Conservation (phyloP, 2,113 vertebrate genomes). For the Leptobrachium leishanense region DNA sequence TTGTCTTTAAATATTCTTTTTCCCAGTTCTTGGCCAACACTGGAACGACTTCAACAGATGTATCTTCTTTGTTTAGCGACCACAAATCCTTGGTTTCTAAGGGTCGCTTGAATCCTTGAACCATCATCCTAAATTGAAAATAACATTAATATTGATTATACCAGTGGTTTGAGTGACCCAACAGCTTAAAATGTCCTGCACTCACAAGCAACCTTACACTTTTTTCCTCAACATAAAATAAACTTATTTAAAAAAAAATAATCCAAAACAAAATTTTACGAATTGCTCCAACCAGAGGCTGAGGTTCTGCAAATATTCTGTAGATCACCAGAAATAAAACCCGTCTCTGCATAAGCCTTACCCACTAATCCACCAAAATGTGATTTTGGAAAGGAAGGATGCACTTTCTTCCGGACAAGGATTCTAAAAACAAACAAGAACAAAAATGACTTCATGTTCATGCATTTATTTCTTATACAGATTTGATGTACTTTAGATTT, state of each 20-base stretch:
- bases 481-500: too few relatives aligned
- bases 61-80: slow-evolving; percentile 86
- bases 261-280: too few relatives aligned
- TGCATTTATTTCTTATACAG: too few relatives aligned
- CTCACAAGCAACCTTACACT: too few relatives aligned
- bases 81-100: slow-evolving; percentile 88
- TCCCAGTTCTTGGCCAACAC: slow-evolving; percentile 80
- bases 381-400: slow-evolving; percentile 89
- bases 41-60: slow-evolving; percentile 80
- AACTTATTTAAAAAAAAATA: too few relatives aligned
- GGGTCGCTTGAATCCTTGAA: slow-evolving; percentile 81
- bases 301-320: too few relatives aligned
- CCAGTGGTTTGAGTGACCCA: too few relatives aligned
- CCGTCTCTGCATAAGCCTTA: slow-evolving; percentile 59
- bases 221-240: too few relatives aligned
- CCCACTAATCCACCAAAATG: slow-evolving; percentile 97
- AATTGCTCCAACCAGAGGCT: too few relatives aligned
- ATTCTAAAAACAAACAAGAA: slow-evolving; percentile 69
- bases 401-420: slow-evolving; percentile 86
- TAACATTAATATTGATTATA: too few relatives aligned
- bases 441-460: background rate
- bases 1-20: slow-evolving; percentile 78
- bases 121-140: slow-evolving; percentile 73
- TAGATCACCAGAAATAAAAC: too few relatives aligned
- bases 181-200: too few relatives aligned